Evolutionary conservation across 1,140 invertebrate species (phyloP), one percentile per base, ranked within the genome.

Genomic region (Cydia pomonella): DNA sequence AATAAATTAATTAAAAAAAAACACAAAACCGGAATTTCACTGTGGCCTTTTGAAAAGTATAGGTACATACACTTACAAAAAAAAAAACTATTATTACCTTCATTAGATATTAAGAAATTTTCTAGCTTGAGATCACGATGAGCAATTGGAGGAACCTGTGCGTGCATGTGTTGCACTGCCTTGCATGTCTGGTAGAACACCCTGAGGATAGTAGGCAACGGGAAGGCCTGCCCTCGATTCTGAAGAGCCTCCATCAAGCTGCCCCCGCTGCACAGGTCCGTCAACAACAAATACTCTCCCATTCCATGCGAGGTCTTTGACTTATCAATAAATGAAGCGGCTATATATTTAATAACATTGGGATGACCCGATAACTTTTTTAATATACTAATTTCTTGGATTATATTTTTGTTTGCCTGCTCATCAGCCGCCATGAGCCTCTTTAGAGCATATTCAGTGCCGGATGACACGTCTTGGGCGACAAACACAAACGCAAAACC

Each of bases 401-500:
- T 94, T 79, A 97, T 96, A 86, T 94, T 95, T 84, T 94, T 95
- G 83, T 96, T 97, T n/a, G 96, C 94, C 83, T 96, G 95, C 79
- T 97, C 96, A 92, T 97, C 96, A 44, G 95, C 95, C 27, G 96
- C 96, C 87, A 97, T 95, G 75, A 97, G 93, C 87, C 96, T 96
- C 95, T 98, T 98, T 77, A 99, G 94, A 82, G 98, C 98, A 95
- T 97, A 99, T 85, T 98, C 97, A 80, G 97, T 97, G 75, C 97
- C 97, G 79, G 95, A 95, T 75, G 95, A 94, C 74, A 97, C 90
- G 94, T 98, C 97, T 95, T 98, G 97, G 79, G 97, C 98, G 77
- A 97, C 96, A 94, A 97, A 99, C 71, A 99, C 98, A 94, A 98
- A 97, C 69, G 97, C 97, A 95, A 97, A 99, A 82, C 98, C 98